These are phyloP conservation scores for Sycophila texana DNA, from an alignment of 2,888 invertebrate genomes.

Conservation along the genomic window DNA sequence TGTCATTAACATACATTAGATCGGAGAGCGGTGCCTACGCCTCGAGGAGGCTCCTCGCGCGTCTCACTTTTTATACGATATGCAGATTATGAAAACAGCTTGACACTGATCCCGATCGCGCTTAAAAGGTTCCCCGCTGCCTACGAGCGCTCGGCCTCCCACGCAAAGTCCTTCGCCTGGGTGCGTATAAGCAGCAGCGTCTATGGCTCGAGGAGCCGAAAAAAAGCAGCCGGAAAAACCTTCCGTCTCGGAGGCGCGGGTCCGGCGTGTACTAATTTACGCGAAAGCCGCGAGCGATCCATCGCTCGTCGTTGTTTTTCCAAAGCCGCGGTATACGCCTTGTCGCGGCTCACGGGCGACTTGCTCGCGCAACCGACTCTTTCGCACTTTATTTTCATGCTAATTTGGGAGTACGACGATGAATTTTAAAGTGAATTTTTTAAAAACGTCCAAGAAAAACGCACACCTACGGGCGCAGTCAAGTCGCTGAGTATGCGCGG, in stretches of 20 bases:
- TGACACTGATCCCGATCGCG: conserved; percentile 62
- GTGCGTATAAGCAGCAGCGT: background rate
- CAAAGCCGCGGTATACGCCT: background rate
- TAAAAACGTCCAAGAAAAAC: no score
- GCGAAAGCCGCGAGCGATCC: background rate
- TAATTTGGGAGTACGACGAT: no score
- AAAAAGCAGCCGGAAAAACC: background rate
- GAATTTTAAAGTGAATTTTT: no score
- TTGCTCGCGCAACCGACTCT: background rate
- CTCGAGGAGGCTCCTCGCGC: background rate
- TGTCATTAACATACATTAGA: background rate
- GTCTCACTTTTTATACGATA: conserved; percentile 35
- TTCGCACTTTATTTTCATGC: background rate
- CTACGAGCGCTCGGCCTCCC: background rate
- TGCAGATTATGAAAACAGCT: conserved; percentile 57
- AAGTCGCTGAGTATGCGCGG: no score
- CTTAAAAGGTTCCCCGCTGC: conserved; percentile 8
- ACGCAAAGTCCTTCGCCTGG: background rate
- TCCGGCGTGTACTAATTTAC: no score
- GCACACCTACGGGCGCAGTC: no score
- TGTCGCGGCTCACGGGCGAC: background rate
- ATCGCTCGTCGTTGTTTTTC: background rate
- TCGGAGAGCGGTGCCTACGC: background rate
- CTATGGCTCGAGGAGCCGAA: background rate
- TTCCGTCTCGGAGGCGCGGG: no score